Conservation (phyloP, 2,113 vertebrate genomes). For the Acinonyx jubatus region DNA sequence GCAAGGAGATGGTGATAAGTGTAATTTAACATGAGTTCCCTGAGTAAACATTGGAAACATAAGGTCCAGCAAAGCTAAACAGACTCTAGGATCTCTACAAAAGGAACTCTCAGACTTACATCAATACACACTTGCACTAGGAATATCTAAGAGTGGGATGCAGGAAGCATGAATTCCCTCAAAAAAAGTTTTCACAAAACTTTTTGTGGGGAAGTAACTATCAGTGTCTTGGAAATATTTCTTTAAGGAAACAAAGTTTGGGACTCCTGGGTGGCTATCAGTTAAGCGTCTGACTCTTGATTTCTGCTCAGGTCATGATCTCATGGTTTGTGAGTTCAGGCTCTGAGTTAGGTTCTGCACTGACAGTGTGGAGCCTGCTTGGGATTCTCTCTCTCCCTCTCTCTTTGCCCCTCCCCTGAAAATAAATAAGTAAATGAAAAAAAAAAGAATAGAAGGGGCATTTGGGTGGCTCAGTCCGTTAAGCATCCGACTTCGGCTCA, state of each 20-base stretch:
- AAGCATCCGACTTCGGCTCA: too few relatives aligned
- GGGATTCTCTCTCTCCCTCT: too few relatives aligned
- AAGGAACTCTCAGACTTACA: background rate
- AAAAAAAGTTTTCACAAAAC: background rate
- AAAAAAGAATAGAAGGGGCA: too few relatives aligned
- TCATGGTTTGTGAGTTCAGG: too few relatives aligned
- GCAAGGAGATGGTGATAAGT: background rate
- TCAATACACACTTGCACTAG: background rate
- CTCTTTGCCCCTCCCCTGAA: too few relatives aligned
- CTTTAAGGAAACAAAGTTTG: slow-evolving; percentile 8
- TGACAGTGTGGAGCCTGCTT: too few relatives aligned
- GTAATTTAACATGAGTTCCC: background rate
- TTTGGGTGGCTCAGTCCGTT: too few relatives aligned
- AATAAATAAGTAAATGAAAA: too few relatives aligned
- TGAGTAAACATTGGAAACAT: background rate
- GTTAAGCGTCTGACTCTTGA: too few relatives aligned
- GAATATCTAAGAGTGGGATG: background rate
- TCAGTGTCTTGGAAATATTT: background rate
- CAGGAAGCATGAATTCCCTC: background rate
- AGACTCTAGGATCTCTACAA: background rate
- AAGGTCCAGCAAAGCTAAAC: background rate
- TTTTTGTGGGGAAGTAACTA: background rate
- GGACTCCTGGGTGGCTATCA: too few relatives aligned
- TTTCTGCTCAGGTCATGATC: too few relatives aligned
- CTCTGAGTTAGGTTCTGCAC: too few relatives aligned